Evolutionary conservation across 1,140 invertebrate species (phyloP), one percentile per base, ranked within the genome.

Genomic region (Pseudobourletiella spinata): DNA sequence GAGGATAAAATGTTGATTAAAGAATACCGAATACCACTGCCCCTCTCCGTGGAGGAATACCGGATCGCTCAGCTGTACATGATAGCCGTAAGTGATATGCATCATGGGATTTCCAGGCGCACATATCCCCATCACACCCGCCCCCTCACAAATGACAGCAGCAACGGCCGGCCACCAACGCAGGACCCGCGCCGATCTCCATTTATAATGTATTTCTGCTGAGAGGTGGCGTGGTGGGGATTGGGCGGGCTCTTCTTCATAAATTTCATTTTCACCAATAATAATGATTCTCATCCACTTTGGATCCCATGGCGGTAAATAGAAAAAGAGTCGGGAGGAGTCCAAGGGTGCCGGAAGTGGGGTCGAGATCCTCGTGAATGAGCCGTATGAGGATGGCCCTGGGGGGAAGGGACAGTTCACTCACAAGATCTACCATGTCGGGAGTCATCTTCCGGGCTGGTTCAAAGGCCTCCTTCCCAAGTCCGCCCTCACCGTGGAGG

Each of bases 21-120:
- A 77, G 96, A 99, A 77, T 99, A 98, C 78, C 84, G 95, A 62
- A 99, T 99, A 75, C 91, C 94, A 65, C 80, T 99, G 72, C 96
- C 96, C 24, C 83, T 99, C 48, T 95, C 93, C 3, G 95, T 98
- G 46, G 95, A 98, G 75, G 96, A 99, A 76, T 99, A 99, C 76
- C 80, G 90, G 59, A 97, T 99, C 68, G 96, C 95, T 64, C 97
- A 99, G 78, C 84, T 99, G 52, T 99, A 96, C 76, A 99, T 99
- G 96, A 98, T 99, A 78, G 95, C 97, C 72, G 89, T 92, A 81
- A 86, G 82, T 84, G 6, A 42, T n/a, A n/a, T n/a, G n/a, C n/a
- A n/a, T n/a, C n/a, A n/a, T n/a, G n/a, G n/a, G n/a, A n/a, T n/a
- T n/a, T n/a, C n/a, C n/a, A n/a, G n/a, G n/a, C n/a, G n/a, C n/a